phyloP scores from a whole-genome alignment of 2,888 invertebrate genomes.

The Perithous albicinctus region DNA sequence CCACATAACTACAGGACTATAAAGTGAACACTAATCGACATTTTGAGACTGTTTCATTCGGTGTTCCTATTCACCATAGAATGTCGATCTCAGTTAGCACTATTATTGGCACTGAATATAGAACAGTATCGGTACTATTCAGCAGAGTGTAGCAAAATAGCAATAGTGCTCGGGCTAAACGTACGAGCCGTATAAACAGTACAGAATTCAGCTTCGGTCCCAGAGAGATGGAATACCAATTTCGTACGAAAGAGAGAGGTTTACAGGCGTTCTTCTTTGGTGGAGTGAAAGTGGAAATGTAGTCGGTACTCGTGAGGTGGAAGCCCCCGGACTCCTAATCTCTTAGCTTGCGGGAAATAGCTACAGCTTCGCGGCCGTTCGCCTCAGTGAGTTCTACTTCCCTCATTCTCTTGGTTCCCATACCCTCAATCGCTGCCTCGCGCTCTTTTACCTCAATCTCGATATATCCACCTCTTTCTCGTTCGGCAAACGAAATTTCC shows the following conservation, averaged over 20 bases:
- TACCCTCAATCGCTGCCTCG: constrained; percentile 39
- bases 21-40: too few species aligned
- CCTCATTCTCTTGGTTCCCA: constrained; percentile 45
- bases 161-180: too few species aligned
- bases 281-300: constrained; percentile 26
- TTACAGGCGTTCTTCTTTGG: constrained; percentile 34
- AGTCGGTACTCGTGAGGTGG: constrained; percentile 17
- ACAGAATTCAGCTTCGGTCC: constrained; percentile 1
- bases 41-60: too few species aligned
- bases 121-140: not conserved
- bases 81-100: too few species aligned
- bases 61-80: too few species aligned
- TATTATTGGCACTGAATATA: too few species aligned
- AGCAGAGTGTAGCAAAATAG: not conserved
- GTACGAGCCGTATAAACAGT: not conserved
- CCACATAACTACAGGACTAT: too few species aligned
- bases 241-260: constrained; percentile 21
- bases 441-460: constrained; percentile 43
- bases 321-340: constrained; percentile 53
- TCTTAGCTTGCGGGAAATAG: constrained; percentile 56
- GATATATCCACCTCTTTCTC: constrained; percentile 19
- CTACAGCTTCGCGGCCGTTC: constrained; percentile 42
- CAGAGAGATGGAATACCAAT: constrained; percentile 40
- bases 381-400: constrained; percentile 41
- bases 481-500: constrained; percentile 77